Evolutionary conservation across 2,797 vertebrate genomes (phyloP).

Genomic region (Poecilia velifera): DNA sequence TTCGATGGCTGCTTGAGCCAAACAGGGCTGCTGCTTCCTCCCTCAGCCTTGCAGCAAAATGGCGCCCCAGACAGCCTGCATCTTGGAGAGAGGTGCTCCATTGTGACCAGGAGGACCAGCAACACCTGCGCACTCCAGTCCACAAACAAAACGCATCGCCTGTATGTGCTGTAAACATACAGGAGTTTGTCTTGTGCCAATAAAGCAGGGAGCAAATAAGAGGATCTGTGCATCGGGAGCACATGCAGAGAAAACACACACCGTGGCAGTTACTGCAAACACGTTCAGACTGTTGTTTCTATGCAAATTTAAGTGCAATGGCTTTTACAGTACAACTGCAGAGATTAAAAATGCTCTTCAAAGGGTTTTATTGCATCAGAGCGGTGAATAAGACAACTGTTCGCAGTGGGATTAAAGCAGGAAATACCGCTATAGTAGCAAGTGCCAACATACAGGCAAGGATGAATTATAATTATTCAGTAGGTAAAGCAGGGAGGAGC

Average conservation of each 20-base stretch:
- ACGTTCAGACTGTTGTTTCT: constrained; percentile 59
- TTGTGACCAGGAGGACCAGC: constrained; percentile 21
- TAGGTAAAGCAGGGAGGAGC: constrained; percentile 34
- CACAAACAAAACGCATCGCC: constrained; percentile 8
- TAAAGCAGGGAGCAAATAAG: constrained; percentile 36
- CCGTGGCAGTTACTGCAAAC: constrained; percentile 51
- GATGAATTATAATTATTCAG: constrained; percentile 53
- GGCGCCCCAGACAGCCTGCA: constrained; percentile 24
- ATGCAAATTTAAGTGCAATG: constrained; percentile 60
- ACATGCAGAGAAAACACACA: constrained; percentile 22
- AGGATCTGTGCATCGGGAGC: constrained; percentile 41
- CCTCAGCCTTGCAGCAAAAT: constrained; percentile 47
- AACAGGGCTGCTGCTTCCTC: constrained; percentile 32
- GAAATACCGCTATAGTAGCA: constrained; percentile 36
- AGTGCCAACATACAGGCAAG: constrained; percentile 33
- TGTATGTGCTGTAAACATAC: constrained; percentile 31
- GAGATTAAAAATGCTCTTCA: constrained; percentile 47
- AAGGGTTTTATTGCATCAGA: constrained; percentile 42
- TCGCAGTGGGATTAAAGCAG: constrained; percentile 53
- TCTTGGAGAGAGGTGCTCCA: constrained; percentile 22
- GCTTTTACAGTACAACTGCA: constrained; percentile 46
- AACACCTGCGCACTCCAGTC: constrained; percentile 25
- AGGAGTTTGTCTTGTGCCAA: constrained; percentile 47
- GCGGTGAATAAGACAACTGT: constrained; percentile 41
- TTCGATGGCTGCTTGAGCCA: constrained; percentile 31